A percentile compares a stretch with the other conserved stretches of the same genome.
phyloP scores from a whole-genome alignment of 2,797 vertebrate species.

The Triplophysa yarkandensis region DNA sequence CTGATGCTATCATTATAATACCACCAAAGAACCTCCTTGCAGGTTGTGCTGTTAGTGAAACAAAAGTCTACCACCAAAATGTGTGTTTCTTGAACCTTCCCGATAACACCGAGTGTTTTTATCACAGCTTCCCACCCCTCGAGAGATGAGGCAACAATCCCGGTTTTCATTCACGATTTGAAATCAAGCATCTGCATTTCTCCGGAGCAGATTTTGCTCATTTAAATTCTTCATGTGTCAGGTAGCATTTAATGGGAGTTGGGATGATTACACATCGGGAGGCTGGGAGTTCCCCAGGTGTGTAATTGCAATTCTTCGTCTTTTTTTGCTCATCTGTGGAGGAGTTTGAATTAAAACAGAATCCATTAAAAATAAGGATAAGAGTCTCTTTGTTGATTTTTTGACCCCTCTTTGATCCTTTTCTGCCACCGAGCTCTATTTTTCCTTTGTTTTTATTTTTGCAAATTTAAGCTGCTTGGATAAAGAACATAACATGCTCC shows the following conservation, averaged over 20 bases:
- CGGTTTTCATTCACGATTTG: slow-evolving; percentile 21
- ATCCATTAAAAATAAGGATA: slow-evolving; percentile 61
- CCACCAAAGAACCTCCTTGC: slow-evolving; percentile 34
- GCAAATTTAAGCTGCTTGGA: slow-evolving; percentile 44
- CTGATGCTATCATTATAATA: slow-evolving; percentile 33
- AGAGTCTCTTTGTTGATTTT: slow-evolving; percentile 22
- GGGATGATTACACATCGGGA: slow-evolving; percentile 68
- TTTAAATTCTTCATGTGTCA: slow-evolving; percentile 60
- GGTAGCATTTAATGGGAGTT: slow-evolving; percentile 62
- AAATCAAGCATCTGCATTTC: slow-evolving; percentile 49
- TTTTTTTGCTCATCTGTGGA: slow-evolving; percentile 59
- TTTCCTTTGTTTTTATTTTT: slow-evolving; percentile 37
- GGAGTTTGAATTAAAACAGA: slow-evolving; percentile 62
- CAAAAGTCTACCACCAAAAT: not conserved
- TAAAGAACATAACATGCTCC: slow-evolving; percentile 58
- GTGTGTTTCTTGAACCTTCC: not conserved
- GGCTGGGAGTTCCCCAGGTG: slow-evolving; percentile 67
- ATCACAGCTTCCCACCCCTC: not conserved
- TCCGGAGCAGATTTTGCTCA: slow-evolving; percentile 38
- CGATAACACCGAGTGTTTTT: not conserved
- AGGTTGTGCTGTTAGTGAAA: not conserved
- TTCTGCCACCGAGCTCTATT: not conserved
- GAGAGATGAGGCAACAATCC: not conserved
- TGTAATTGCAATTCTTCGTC: slow-evolving; percentile 70
- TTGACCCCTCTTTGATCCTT: not conserved